Evolutionary conservation across 2,113 vertebrate species (phyloP), one percentile per base, ranked within the genome.

Genomic region (Antechinus flavipes): DNA sequence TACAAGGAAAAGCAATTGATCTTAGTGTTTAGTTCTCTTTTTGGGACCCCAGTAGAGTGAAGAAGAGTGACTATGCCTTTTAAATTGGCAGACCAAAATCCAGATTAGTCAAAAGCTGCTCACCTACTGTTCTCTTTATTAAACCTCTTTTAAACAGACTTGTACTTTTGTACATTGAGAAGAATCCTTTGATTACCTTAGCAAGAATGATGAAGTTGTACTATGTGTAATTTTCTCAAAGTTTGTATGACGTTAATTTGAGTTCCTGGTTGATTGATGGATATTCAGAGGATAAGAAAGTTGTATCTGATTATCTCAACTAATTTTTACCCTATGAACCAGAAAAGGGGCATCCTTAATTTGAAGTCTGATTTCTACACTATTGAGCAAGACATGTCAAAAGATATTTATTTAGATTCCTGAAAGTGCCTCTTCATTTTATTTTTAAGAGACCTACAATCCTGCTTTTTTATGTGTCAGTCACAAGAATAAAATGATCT

Each of bases 401-500:
- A 91, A 96, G 25, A 0, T 94, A 27, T 61, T 93, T 25, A 42
- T 94, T n/a, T 96, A 27, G 93, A 97, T 76, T 96, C 94, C 90
- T 95, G 94, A 27, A 42, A 95, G 56, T 92, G 26, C 91, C n/a
- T 49, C 96, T 96, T 95, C 92, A 91, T 54, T 93, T 95, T 84
- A 22, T 84, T 42, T 42, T 42, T 68, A 92, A 93, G 95, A 93
- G 25, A 90, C 42, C 93, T 95, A 42, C 90, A 91, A 35, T 54
- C 55, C 91, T 95, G 56, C 22, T 25, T 91, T 91, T 68, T 52
- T 92, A 94, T 91, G 93, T 94, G 96, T 97, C 95, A 96, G 61
- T 93, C 95, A 91, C 91, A 95, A 97, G 97, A 95, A 97, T n/a
- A 95, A 98, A 94, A 54, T 97, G 96, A 94, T 93, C 76, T 14